phyloP scores from a whole-genome alignment of 1,140 invertebrate genomes.

The Eupristina koningsbergeri region DNA sequence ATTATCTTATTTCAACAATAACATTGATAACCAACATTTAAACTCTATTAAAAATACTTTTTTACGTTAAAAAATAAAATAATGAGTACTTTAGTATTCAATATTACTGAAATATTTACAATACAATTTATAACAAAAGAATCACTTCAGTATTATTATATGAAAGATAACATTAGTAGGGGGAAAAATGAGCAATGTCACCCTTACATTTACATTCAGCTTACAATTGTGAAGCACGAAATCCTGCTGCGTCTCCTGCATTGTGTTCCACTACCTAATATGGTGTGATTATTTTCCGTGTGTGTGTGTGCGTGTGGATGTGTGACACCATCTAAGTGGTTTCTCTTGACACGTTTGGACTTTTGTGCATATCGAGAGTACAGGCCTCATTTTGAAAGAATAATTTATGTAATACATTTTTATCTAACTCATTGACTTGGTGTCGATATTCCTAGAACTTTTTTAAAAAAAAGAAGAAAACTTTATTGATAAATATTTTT shows the following conservation, averaged over 20 bases:
- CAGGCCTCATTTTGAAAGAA: neutral
- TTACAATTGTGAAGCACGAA: constrained; percentile 6
- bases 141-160: neutral
- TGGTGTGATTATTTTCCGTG: constrained; percentile 55
- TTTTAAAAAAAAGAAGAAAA: no score
- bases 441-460: no score
- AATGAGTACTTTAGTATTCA: no score
- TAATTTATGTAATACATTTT: constrained; percentile 63
- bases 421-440: constrained; percentile 53
- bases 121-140: no score
- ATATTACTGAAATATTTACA: no score
- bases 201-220: constrained; percentile 58
- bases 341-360: constrained; percentile 46
- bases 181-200: constrained; percentile 44
- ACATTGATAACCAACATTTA: no score
- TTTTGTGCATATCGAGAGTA: neutral
- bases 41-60: no score
- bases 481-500: no score
- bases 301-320: constrained; percentile 63
- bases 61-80: no score
- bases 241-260: neutral
- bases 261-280: constrained; percentile 60
- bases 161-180: constrained; percentile 12
- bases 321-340: constrained; percentile 66
- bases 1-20: no score